Evolutionary conservation across 2,888 invertebrate genomes (phyloP), one percentile per base, ranked within the genome.

Genomic region (Apamea anceps): DNA sequence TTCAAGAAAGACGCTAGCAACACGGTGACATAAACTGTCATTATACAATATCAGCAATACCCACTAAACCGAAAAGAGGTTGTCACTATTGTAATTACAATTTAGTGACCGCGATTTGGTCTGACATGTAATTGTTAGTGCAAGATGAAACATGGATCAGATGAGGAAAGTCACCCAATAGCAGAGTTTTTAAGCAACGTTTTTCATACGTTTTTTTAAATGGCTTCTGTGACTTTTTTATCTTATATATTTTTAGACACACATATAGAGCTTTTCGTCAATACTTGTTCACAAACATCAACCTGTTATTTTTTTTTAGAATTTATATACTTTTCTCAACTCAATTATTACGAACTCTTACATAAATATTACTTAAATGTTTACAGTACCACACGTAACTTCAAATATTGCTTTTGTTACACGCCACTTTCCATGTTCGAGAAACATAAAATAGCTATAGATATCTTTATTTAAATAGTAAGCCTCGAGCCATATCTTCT

Each of bases 351-450:
- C 75, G 72, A 66, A 75, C 13, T n/a, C 70, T 85, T 82, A 79
- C 66, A 74, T 85, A 87, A 88, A 83, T 66, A 72, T 80, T 77
- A 84, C 75, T 81, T 76, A 71, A 85, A 86, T 78, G 51, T 87
- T 87, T 81, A 78, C 81, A 77, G 65, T 74, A 73, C 54, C 77
- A 70, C 66, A 88, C 86, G 86, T 86, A 86, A 87, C 80, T 70
- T 79, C 75, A 81, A 86, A 82, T 85, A 83, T 82, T 78, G 75
- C 75, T 88, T 87, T 72, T 70, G 79, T 77, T 72, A 70, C 86
- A 87, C 84, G 81, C 71, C 72, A 88, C 83, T 80, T 85, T 84
- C 71, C 82, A 85, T 85, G 88, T 85, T 76, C 76, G 77, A 82
- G 72, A 76, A 79, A 81, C 78, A 86, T 83, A 71, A 79, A 82